Evolutionary conservation across 2,888 invertebrate genomes (phyloP), one percentile per base, ranked within the genome.

Genomic region (Caenorhabditis sinica): DNA sequence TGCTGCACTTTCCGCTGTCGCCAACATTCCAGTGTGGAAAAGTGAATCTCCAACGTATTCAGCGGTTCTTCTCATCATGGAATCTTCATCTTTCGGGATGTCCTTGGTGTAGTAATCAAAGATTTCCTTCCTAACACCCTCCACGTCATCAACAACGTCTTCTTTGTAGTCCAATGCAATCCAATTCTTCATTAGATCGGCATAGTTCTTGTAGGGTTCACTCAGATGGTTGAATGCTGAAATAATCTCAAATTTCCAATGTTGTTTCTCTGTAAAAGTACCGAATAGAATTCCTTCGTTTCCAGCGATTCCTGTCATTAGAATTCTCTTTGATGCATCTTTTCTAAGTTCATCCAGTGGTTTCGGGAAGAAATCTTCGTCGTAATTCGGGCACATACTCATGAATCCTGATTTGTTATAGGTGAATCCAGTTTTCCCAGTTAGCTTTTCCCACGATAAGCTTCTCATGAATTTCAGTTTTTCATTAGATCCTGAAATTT

Each of bases 351-450:
- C 83, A 17, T 85, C 75, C 13, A 88, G 56, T 28, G 87, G 82
- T 60, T 83, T 86, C 6, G 89, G 89, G 73, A 90, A 86, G 71
- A 90, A 90, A 73, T 89, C 89, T 8, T 87, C 89, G 58, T 90
- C 90, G 17, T 45, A 66, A n/a, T 66, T 76, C 1, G 74, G 68
- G 6, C 51, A 51, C 61, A 75, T 63, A 40, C 69, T 74, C 53
- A 82, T 45, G 23, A 61, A 60, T 69, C 82, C 82, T 30, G 81
- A 81, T n/a, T 36, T 25, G 0, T 51, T 25, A n/a, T 53, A 53
- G 1, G 17, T 51, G 53, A 61, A 68, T 4, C 73, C 74, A 40
- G 68, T 51, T 17, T 25, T 43, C 23, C 61, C 60, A 36, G 51
- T 61, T 4, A 81, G 33, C 1, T 65, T 61, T 11, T 71, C 71